Evolutionary conservation across 2,113 vertebrate species (phyloP).

Genomic region (Melanostigma gelatinosum): DNA sequence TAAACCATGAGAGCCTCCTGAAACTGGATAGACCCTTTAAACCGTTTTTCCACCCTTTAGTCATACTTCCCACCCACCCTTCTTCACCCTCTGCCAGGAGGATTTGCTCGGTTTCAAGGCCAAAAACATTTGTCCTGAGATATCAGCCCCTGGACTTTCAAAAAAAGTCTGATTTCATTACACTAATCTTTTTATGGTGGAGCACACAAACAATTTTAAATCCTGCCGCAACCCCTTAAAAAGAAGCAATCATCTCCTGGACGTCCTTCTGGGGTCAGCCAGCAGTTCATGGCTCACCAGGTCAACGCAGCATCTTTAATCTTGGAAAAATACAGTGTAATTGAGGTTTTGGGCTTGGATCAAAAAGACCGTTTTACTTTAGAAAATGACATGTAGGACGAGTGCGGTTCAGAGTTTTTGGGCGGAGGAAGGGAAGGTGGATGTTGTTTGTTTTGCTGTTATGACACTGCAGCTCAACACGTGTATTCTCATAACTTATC

Average conservation of each 20-base stretch:
- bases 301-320: constrained; percentile 52
- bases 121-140: constrained; percentile 57
- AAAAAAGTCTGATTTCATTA: constrained; percentile 57
- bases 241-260: constrained; percentile 14
- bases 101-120: constrained; percentile 48
- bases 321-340: constrained; percentile 65
- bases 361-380: constrained; percentile 26
- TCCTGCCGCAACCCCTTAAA: constrained; percentile 14
- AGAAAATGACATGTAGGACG: constrained; percentile 50
- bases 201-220: constrained; percentile 14
- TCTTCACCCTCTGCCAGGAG: constrained; percentile 49
- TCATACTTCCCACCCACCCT: constrained; percentile 48
- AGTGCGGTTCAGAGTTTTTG: constrained; percentile 35
- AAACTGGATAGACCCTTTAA: constrained; percentile 74
- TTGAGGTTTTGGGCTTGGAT: constrained; percentile 59
- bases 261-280: constrained; percentile 34
- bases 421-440: constrained; percentile 36
- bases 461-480: constrained; percentile 23
- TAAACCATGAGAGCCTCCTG: constrained; percentile 72
- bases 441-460: constrained; percentile 62
- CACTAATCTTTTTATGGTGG: constrained; percentile 37
- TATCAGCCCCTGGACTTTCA: constrained; percentile 45
- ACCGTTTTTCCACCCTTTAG: constrained; percentile 67
- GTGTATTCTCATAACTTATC: not conserved
- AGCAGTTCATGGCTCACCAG: constrained; percentile 23